Percentiles rank a stretch among this genome's conserved stretches.
Conservation (phyloP, 2,888 invertebrate species). For the Calliphora vomitoria region DNA sequence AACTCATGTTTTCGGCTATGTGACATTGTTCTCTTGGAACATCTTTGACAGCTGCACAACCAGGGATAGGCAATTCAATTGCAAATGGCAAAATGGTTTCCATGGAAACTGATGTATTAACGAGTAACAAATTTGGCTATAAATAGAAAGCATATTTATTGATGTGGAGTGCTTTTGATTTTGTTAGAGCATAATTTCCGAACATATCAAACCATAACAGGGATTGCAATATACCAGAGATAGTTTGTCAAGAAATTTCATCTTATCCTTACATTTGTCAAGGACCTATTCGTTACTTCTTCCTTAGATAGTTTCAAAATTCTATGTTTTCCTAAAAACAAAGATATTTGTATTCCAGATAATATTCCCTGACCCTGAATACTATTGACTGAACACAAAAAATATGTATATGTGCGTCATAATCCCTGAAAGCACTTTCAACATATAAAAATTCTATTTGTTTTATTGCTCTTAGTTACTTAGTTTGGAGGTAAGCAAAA, state of each 20-base stretch:
- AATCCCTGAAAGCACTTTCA: not conserved
- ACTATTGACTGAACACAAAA: not conserved
- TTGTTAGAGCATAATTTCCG: not conserved
- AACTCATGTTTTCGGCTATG: not conserved
- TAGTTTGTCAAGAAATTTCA: not conserved
- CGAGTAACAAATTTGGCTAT: not conserved
- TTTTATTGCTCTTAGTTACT: conserved; percentile 1
- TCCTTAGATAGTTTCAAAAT: too few species aligned
- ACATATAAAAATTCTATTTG: not conserved
- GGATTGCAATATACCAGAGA: not conserved
- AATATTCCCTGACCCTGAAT: not conserved
- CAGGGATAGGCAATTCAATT: not conserved
- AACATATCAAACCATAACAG: not conserved
- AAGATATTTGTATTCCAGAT: not conserved
- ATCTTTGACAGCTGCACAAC: not conserved
- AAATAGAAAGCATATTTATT: not conserved
- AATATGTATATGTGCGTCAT: not conserved
- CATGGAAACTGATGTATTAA: not conserved
- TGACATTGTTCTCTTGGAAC: not conserved
- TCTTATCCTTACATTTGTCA: too few species aligned
- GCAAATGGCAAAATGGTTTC: not conserved
- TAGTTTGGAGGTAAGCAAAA: not conserved
- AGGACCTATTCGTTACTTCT: too few species aligned
- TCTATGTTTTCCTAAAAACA: too few species aligned
- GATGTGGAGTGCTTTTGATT: not conserved